These are phyloP conservation scores for Trichopoda pennipes DNA, from an alignment of 2,888 invertebrate species.

Conservation along the genomic window DNA sequence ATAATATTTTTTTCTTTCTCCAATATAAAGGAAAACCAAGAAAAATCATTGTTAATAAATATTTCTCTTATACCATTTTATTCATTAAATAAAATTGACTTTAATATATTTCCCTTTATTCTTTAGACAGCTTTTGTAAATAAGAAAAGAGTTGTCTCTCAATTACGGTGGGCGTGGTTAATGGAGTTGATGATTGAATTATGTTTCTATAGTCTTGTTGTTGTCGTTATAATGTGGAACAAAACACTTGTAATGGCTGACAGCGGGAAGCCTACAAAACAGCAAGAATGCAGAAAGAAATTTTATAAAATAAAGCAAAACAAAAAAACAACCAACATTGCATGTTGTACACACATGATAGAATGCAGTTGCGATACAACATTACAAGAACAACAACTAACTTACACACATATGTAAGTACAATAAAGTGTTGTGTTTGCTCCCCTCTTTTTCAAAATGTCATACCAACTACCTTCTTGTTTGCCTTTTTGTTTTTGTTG, in stretches of 20 bases:
- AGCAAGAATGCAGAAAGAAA: conserved; percentile 6
- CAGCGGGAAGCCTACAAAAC: conserved; percentile 62
- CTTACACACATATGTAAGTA: conserved; percentile 4
- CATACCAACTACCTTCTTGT: conserved; percentile 8
- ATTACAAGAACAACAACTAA: conserved; percentile 24
- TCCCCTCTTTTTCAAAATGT: conserved; percentile 48
- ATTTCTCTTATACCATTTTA: conserved; percentile 46
- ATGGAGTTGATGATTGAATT: conserved; percentile 67
- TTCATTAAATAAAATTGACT: conserved; percentile 60
- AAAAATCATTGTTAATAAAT: conserved; percentile 44
- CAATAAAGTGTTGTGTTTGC: conserved; percentile 25
- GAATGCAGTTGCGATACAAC: conserved; percentile 46
- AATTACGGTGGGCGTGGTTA: conserved; percentile 67
- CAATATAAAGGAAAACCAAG: conserved; percentile 11
- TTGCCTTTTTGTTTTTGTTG: conserved; percentile 14
- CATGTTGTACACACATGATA: conserved; percentile 54
- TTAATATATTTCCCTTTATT: conserved; percentile 53
- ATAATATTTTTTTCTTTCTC: neutral
- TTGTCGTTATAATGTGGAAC: conserved; percentile 50
- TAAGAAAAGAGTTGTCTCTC: conserved; percentile 64
- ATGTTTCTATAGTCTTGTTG: conserved; percentile 48
- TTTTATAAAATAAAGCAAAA: neutral
- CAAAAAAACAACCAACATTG: conserved; percentile 43
- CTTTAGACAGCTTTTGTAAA: conserved; percentile 34
- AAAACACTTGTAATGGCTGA: conserved; percentile 67